phyloP scores from a whole-genome alignment of 2,797 vertebrate genomes.

The Lepus oiostolus region DNA sequence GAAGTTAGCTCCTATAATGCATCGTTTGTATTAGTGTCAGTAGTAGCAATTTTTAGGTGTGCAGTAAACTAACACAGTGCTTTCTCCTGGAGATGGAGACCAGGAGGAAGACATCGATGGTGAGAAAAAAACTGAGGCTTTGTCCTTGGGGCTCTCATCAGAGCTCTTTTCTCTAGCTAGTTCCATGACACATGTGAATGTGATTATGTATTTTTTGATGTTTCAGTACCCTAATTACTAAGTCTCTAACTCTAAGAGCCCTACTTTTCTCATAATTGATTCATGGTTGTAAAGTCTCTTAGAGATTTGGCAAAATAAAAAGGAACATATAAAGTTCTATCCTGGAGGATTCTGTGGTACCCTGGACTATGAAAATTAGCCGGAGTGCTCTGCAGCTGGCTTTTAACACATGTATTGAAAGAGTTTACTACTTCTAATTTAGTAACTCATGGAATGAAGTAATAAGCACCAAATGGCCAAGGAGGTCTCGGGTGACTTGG shows the following conservation, averaged over 20 bases:
- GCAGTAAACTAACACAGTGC: not conserved
- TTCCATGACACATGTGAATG: constrained; percentile 32
- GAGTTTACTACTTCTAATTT: constrained; percentile 28
- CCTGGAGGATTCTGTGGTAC: not conserved
- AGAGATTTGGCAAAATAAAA: constrained; percentile 64
- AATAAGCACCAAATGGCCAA: not conserved
- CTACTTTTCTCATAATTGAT: constrained; percentile 52
- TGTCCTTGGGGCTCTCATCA: constrained; percentile 14
- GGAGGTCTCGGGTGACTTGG: not conserved
- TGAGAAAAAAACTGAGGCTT: not conserved
- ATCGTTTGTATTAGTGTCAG: not conserved
- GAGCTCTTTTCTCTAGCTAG: constrained; percentile 13
- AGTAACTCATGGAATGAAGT: constrained; percentile 37
- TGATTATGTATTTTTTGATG: constrained; percentile 31
- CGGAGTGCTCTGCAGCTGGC: constrained; percentile 2
- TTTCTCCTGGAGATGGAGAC: not conserved
- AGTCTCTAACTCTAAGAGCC: constrained; percentile 8
- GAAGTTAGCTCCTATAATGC: not conserved
- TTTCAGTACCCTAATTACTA: constrained; percentile 53
- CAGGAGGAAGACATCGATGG: not conserved
- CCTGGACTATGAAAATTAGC: not conserved
- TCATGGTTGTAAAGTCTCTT: constrained; percentile 57
- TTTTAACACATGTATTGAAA: not conserved
- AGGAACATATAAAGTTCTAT: constrained; percentile 4
- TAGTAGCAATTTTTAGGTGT: not conserved